Evolutionary conservation across 2,888 invertebrate species (phyloP).

Genomic region (Rhodophaea formosa): DNA sequence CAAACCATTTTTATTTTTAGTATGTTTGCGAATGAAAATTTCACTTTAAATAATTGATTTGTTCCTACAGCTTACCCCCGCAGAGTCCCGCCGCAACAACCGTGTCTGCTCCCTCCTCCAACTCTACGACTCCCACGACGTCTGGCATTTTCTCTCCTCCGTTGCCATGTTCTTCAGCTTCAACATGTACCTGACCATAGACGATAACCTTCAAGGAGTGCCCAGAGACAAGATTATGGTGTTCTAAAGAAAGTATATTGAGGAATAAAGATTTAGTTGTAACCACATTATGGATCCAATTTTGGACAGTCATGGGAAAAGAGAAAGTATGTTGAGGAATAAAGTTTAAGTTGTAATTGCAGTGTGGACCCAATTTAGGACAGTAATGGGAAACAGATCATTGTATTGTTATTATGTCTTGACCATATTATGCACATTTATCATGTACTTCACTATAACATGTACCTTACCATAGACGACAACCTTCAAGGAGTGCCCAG

Average conservation of each 20-base stretch:
- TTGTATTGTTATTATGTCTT: too few relatives aligned
- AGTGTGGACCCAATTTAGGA: too few relatives aligned
- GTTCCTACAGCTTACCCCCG: conserved; percentile 81
- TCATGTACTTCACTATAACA: conserved; percentile 93
- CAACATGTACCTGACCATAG: conserved; percentile 90
- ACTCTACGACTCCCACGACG: conserved; percentile 92
- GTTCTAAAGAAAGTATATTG: conserved; percentile 40
- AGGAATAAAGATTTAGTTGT: too few relatives aligned
- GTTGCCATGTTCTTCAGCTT: conserved; percentile 92
- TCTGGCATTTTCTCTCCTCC: conserved; percentile 93
- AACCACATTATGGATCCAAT: too few relatives aligned
- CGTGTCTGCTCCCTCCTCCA: conserved; percentile 85
- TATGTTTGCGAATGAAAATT: too few relatives aligned
- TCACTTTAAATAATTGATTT: conserved; percentile 1
- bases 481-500: conserved; percentile 53
- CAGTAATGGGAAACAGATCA: too few relatives aligned
- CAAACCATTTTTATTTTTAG: too few relatives aligned
- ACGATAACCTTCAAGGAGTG: conserved; percentile 80
- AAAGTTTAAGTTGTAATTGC: too few relatives aligned
- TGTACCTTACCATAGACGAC: conserved; percentile 91
- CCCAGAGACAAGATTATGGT: conserved; percentile 61
- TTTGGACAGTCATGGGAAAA: not conserved
- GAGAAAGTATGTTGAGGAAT: too few relatives aligned
- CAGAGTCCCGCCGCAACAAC: conserved; percentile 88
- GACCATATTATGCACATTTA: conserved; percentile 50